These are phyloP conservation scores for Rhyacophila brunnea DNA, from an alignment of 1,140 invertebrate species.

Conservation along the genomic window DNA sequence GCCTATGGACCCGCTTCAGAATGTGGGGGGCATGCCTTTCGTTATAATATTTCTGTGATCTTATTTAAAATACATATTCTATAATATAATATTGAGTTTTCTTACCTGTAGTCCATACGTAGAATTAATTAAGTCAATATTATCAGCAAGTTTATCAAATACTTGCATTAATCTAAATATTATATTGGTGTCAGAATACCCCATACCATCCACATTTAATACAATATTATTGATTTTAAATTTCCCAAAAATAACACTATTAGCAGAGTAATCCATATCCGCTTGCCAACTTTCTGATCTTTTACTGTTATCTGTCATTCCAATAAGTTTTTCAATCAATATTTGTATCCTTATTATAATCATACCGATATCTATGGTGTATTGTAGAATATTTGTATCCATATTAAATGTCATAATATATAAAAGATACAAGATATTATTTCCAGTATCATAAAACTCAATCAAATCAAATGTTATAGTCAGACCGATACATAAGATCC, in stretches of 20 bases:
- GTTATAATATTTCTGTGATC: too few relatives aligned
- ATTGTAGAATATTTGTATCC: not conserved
- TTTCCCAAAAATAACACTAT: not conserved
- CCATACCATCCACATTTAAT: not conserved
- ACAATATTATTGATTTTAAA: too few relatives aligned
- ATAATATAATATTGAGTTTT: too few relatives aligned
- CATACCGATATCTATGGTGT: not conserved
- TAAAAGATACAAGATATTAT: not conserved
- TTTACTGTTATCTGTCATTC: too few relatives aligned
- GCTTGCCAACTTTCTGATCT: not conserved
- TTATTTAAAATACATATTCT: too few relatives aligned
- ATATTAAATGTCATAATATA: not conserved
- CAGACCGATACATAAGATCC: not conserved
- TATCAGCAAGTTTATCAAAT: slow-evolving; percentile 1
- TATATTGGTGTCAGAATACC: not conserved
- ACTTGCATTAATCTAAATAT: not conserved
- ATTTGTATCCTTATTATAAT: not conserved
- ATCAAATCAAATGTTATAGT: not conserved
- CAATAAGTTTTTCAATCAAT: not conserved
- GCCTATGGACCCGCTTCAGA: too few relatives aligned
- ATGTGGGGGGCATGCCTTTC: too few relatives aligned
- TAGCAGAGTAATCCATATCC: not conserved
- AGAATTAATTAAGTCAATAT: not conserved
- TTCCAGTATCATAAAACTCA: not conserved
- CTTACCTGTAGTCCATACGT: slow-evolving; percentile 1